Percentiles rank a stretch among this genome's conserved stretches.
Evolutionary conservation across 2,797 vertebrate species (phyloP).

Genomic region (Protosalanx chinensis): DNA sequence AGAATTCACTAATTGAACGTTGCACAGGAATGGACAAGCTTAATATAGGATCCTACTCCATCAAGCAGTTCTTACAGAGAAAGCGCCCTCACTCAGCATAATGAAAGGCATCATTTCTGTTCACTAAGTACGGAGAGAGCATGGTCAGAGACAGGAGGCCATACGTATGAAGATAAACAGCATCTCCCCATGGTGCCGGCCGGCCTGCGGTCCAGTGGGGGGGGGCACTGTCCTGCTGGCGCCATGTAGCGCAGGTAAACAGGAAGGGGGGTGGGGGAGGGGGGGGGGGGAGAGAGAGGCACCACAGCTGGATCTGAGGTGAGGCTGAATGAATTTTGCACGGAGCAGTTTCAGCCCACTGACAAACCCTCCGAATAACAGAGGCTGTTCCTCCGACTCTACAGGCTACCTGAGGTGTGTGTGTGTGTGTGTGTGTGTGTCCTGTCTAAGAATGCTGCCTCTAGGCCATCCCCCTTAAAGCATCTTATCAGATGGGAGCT

Average conservation of each 20-base stretch:
- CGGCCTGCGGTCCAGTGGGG: not conserved
- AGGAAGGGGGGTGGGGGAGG: not conserved
- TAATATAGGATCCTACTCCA: not conserved
- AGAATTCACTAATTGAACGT: not conserved
- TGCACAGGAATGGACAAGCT: not conserved
- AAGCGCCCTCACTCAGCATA: not conserved
- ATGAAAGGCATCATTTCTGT: not conserved
- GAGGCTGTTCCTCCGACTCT: not conserved
- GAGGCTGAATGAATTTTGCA: no score
- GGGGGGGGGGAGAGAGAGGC: conserved; percentile 1
- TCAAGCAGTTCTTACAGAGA: not conserved
- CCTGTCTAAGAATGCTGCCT: conserved; percentile 3
- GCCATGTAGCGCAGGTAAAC: not conserved
- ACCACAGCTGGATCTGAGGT: not conserved
- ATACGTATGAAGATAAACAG: conserved; percentile 3
- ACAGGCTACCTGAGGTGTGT: conserved; percentile 4
- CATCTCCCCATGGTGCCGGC: not conserved
- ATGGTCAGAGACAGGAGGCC: not conserved
- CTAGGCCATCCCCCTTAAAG: conserved; percentile 8
- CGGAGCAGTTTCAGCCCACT: not conserved
- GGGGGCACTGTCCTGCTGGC: not conserved
- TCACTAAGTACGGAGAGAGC: conserved; percentile 9
- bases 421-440: not conserved
- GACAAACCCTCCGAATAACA: not conserved
- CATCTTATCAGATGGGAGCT: conserved; percentile 25